Conservation (phyloP, 2,888 invertebrate genomes). For the Flabesymbios commensalis region DNA sequence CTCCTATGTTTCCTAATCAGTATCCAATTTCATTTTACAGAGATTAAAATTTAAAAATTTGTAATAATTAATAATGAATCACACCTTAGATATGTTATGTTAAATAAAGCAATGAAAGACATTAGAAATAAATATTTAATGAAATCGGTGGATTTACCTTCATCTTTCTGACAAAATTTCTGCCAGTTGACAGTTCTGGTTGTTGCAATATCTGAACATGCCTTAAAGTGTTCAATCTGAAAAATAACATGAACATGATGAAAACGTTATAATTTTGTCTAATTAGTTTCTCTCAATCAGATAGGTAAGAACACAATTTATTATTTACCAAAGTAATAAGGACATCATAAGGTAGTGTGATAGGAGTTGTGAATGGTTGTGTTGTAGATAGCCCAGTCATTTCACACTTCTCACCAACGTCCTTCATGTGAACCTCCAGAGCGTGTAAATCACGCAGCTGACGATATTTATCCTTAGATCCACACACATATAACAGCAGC, state of each 20-base stretch:
- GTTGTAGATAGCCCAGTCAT: neutral
- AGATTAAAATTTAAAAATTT: too few species aligned
- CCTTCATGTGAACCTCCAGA: conserved; percentile 79
- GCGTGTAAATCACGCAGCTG: conserved; percentile 92
- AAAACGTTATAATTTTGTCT: neutral
- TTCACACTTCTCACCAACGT: conserved; percentile 53
- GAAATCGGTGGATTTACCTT: too few species aligned
- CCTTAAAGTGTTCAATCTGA: conserved; percentile 87
- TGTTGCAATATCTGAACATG: conserved; percentile 89
- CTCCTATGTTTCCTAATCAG: too few species aligned
- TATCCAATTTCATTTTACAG: too few species aligned
- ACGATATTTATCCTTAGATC: conserved; percentile 93
- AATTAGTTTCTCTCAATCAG: neutral
- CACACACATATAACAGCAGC: conserved; percentile 87
- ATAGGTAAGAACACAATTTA: neutral
- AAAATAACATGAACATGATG: neutral
- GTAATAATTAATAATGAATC: too few species aligned
- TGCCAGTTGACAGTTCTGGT: conserved; percentile 95
- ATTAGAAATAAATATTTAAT: too few species aligned
- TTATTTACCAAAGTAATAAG: conserved; percentile 75
- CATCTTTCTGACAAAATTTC: conserved; percentile 63
- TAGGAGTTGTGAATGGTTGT: conserved; percentile 30
- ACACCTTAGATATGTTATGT: too few species aligned
- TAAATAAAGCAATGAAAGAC: too few species aligned
- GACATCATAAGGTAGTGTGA: conserved; percentile 79